phyloP scores from a whole-genome alignment of 2,113 vertebrate genomes.

The Oostethus manadensis region DNA sequence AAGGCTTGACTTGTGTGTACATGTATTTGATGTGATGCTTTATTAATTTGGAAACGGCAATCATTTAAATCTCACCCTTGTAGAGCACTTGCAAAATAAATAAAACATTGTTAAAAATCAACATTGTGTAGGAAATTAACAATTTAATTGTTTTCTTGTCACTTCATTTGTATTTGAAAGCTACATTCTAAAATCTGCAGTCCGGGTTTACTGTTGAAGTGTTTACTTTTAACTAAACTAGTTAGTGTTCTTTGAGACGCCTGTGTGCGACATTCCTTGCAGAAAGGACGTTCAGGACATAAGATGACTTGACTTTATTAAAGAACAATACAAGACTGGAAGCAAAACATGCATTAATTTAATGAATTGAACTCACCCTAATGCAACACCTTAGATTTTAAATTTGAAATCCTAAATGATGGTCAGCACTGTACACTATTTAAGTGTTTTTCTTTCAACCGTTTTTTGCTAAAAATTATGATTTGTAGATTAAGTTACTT shows the following conservation, averaged over 20 bases:
- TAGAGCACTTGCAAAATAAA: constrained; percentile 76
- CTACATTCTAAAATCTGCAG: neutral
- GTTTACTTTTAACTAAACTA: constrained; percentile 7
- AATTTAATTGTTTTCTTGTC: no score
- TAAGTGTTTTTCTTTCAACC: no score
- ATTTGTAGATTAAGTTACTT: no score
- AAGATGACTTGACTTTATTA: neutral
- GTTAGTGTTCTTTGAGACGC: constrained; percentile 17
- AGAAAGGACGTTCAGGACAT: neutral
- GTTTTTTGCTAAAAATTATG: no score
- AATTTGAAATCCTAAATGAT: no score
- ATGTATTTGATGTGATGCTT: constrained; percentile 51
- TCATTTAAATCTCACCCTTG: constrained; percentile 63
- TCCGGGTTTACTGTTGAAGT: constrained; percentile 8
- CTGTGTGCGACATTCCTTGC: constrained; percentile 37
- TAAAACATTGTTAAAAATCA: constrained; percentile 60
- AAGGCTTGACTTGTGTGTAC: constrained; percentile 40
- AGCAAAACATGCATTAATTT: neutral
- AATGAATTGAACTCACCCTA: neutral
- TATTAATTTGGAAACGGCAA: constrained; percentile 59
- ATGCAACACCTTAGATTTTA: no score
- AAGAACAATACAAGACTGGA: neutral
- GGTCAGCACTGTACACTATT: no score
- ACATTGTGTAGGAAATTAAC: neutral
- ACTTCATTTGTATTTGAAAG: neutral